Conservation (phyloP, 2,797 vertebrate species). For the Eurystomus glaucurus region DNA sequence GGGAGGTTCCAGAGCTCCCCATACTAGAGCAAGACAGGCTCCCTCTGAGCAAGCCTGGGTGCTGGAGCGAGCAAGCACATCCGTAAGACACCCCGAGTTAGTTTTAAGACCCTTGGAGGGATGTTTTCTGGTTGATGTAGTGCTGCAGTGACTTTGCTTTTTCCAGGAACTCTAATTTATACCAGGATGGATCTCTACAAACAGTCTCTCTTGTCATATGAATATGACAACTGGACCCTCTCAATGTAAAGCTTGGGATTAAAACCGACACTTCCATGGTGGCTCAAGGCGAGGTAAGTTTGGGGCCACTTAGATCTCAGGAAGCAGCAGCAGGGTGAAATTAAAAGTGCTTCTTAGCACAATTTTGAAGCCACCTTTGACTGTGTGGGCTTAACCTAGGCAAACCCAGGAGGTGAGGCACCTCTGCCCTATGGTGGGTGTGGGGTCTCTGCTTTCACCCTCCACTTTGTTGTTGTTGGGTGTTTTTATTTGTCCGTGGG, state of each 20-base stretch:
- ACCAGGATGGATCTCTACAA: background rate
- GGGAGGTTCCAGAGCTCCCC: background rate
- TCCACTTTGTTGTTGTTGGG: background rate
- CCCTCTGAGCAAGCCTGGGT: accelerated
- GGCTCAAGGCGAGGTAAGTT: background rate
- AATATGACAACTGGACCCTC: background rate
- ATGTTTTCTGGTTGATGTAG: background rate
- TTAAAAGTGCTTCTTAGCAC: background rate
- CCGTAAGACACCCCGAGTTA: background rate
- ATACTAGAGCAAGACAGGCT: background rate
- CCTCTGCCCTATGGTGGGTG: background rate
- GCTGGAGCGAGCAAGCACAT: accelerated
- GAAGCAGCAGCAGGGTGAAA: background rate
- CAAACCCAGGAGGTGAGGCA: background rate
- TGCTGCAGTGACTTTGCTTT: background rate
- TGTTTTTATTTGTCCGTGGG: background rate
- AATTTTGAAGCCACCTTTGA: background rate
- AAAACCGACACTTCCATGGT: background rate
- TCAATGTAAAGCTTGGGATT: background rate
- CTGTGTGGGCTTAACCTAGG: background rate
- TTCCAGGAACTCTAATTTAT: background rate
- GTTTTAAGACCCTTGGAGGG: background rate
- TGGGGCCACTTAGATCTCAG: accelerated
- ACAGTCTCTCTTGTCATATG: background rate
- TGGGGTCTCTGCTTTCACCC: background rate